Evolutionary conservation across 2,797 vertebrate genomes (phyloP).

Genomic region (Pangasius larnaudii): DNA sequence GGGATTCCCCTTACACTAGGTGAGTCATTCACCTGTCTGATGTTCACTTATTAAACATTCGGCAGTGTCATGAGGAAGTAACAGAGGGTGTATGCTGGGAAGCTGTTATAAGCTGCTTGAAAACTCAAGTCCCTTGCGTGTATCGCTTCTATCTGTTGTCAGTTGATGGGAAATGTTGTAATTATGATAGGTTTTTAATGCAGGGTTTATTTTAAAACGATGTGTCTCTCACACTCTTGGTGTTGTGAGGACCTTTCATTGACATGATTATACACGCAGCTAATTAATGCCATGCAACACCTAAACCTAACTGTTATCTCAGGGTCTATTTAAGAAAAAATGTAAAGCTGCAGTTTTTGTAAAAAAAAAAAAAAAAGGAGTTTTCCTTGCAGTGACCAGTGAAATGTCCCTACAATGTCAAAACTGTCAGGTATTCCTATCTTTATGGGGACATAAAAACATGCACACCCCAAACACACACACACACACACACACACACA

Average conservation of each 20-base stretch:
- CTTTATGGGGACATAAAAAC: neutral
- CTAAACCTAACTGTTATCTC: neutral
- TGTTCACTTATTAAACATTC: slow-evolving; percentile 37
- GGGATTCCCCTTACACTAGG: slow-evolving; percentile 23
- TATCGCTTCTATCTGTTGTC: neutral
- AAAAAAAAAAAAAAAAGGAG: no score
- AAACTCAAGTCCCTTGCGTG: neutral
- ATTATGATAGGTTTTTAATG: neutral
- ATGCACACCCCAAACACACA: neutral
- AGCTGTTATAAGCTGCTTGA: neutral
- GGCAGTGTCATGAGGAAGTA: slow-evolving; percentile 27
- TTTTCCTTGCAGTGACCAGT: neutral
- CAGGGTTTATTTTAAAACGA: neutral
- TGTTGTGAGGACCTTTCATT: neutral
- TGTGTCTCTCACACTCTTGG: neutral
- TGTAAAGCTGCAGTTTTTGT: neutral
- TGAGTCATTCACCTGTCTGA: slow-evolving; percentile 34
- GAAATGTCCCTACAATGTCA: neutral
- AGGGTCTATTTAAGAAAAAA: neutral
- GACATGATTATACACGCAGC: neutral
- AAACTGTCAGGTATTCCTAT: neutral
- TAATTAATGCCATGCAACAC: neutral
- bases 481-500: neutral
- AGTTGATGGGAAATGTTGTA: neutral
- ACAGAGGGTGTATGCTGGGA: neutral